Conservation (phyloP, 1,140 invertebrate genomes). For the Bombus turneri region DNA sequence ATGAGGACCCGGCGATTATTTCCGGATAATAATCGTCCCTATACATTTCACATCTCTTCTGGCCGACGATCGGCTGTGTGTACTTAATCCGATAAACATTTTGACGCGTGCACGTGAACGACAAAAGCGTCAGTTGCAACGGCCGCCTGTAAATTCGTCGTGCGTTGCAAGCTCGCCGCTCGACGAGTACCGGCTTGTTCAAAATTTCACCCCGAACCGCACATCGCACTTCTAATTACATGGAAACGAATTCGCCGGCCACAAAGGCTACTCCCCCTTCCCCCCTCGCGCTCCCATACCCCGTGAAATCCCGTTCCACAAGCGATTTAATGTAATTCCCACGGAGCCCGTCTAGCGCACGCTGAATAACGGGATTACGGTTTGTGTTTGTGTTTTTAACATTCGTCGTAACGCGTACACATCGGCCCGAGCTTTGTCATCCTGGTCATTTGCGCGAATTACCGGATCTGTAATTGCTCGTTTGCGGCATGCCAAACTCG, state of each 20-base stretch:
- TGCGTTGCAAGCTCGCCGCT: neutral
- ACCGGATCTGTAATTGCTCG: slow-evolving; percentile 3
- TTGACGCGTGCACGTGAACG: neutral
- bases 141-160: slow-evolving; percentile 20
- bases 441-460: slow-evolving; percentile 22
- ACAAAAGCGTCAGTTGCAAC: slow-evolving; percentile 24
- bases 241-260: slow-evolving; percentile 35
- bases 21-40: slow-evolving; percentile 39
- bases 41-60: neutral
- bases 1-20: slow-evolving; percentile 32
- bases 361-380: slow-evolving; percentile 26
- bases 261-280: neutral
- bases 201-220: slow-evolving; percentile 29
- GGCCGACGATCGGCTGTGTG: neutral
- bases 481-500: neutral
- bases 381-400: slow-evolving; percentile 11
- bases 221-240: slow-evolving; percentile 40
- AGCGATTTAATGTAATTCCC: slow-evolving; percentile 31
- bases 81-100: slow-evolving; percentile 31
- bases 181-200: neutral
- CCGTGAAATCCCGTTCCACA: neutral
- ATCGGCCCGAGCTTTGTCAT: neutral
- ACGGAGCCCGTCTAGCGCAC: neutral
- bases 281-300: neutral
- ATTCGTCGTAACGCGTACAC: neutral